These are phyloP conservation scores for Osmerus mordax DNA, from an alignment of 2,113 vertebrate genomes.

Conservation along the genomic window DNA sequence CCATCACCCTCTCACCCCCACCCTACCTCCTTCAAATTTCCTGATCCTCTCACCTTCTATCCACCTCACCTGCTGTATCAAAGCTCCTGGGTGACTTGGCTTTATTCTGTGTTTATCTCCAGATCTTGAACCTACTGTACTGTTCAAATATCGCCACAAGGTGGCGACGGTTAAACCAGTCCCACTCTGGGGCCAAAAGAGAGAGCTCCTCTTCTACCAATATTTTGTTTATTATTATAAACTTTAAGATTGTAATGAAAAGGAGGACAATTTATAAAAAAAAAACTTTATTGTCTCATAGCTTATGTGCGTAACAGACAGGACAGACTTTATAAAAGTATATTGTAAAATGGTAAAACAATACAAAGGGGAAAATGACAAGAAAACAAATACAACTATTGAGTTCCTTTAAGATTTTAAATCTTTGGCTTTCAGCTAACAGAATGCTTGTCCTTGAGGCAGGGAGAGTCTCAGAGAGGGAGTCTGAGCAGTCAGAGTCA, in stretches of 20 bases:
- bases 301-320: too few species aligned
- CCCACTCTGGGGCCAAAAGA: neutral
- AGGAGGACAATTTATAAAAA: neutral
- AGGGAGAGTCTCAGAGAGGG: neutral
- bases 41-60: neutral
- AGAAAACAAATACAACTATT: neutral
- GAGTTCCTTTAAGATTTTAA: too few species aligned
- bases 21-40: too few species aligned
- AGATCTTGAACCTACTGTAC: slow-evolving; percentile 6
- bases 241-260: neutral
- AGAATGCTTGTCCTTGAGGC: neutral
- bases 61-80: neutral
- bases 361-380: neutral
- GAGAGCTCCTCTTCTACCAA: too few species aligned
- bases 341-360: neutral
- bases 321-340: neutral
- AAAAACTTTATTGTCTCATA: neutral
- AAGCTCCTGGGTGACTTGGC: too few species aligned
- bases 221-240: neutral
- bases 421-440: too few species aligned
- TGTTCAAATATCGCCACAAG: slow-evolving; percentile 37
- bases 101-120: neutral
- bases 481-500: slow-evolving; percentile 5
- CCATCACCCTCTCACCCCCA: too few species aligned
- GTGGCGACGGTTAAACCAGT: slow-evolving; percentile 13